phyloP scores from a whole-genome alignment of 2,113 vertebrate species.

The Sinocyclocheilus anshuiensis region DNA sequence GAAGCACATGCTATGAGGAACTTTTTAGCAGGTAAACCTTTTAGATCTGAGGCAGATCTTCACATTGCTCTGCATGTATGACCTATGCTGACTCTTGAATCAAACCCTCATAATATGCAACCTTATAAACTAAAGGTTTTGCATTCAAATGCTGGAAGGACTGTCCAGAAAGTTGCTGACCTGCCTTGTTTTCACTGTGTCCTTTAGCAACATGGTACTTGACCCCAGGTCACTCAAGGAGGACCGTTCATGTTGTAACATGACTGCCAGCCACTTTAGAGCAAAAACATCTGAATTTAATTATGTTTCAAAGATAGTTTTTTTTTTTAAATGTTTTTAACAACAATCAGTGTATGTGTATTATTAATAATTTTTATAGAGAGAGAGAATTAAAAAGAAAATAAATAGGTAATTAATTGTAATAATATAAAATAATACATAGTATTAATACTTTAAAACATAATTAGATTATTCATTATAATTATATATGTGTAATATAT shows the following conservation, averaged over 20 bases:
- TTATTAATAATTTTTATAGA: no score
- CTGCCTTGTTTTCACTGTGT: neutral
- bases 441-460: neutral
- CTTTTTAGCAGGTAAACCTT: neutral
- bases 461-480: no score
- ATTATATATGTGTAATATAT: no score
- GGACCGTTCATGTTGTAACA: neutral
- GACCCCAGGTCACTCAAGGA: constrained; percentile 1
- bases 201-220: constrained; percentile 1
- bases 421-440: neutral
- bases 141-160: no score
- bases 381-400: neutral
- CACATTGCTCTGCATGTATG: neutral
- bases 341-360: no score
- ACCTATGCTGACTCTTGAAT: neutral
- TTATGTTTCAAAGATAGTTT: neutral
- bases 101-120: neutral
- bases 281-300: neutral
- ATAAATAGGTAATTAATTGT: neutral
- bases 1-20: no score
- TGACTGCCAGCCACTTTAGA: neutral
- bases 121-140: neutral
- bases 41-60: neutral
- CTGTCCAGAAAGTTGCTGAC: no score
- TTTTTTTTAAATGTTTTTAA: no score